Conservation (phyloP, 92 coral and sea anemone species). For the Nematostella vectensis region DNA sequence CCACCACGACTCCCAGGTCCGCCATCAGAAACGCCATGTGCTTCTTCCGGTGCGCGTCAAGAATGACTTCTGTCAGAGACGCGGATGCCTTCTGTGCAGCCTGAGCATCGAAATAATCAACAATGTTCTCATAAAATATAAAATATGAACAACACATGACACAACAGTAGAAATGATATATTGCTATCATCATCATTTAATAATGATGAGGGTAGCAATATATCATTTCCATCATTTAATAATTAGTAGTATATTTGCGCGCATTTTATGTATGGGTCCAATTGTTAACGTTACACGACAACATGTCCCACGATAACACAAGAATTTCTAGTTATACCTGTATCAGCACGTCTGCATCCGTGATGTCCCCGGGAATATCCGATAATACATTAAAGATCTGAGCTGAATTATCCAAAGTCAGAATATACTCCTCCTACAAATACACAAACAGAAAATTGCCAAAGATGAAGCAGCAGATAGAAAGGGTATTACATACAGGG, state of each 20-base stretch:
- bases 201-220: too few relatives aligned
- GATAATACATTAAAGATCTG: constrained; percentile 94
- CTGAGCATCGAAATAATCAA: constrained; percentile 34
- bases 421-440: constrained; percentile 68
- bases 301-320: too few relatives aligned
- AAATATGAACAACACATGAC: neutral
- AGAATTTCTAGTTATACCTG: too few relatives aligned
- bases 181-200: too few relatives aligned
- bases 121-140: neutral
- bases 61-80: constrained; percentile 87
- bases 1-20: constrained; percentile 85
- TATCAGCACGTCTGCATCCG: constrained; percentile 69
- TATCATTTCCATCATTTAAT: too few relatives aligned
- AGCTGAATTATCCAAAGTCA: constrained; percentile 90
- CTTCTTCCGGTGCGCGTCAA: constrained; percentile 93
- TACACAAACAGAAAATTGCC: constrained; percentile 1
- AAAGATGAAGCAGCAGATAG: too few relatives aligned
- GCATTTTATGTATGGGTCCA: too few relatives aligned
- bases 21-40: constrained; percentile 98
- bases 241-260: too few relatives aligned
- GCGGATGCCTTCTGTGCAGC: constrained; percentile 84
- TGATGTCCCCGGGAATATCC: constrained; percentile 92
- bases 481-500: too few relatives aligned
- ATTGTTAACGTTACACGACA: too few relatives aligned
- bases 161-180: too few relatives aligned